These are phyloP conservation scores for Malurus elegans DNA, from an alignment of 2,113 vertebrate genomes.

Conservation along the genomic window DNA sequence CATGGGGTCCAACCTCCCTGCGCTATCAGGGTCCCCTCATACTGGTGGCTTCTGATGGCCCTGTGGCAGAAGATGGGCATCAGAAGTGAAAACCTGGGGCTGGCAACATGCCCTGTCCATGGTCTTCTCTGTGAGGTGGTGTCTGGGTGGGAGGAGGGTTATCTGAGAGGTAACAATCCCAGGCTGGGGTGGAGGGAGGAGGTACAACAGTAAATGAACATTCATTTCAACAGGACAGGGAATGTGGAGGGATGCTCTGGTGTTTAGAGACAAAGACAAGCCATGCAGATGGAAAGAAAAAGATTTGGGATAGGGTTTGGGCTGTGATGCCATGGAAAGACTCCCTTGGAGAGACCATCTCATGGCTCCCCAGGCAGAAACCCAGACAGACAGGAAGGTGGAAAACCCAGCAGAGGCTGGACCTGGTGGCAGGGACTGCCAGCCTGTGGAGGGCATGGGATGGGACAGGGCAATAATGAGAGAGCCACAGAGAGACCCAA, in stretches of 20 bases:
- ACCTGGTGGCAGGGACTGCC: neutral
- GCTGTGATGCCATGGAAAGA: neutral
- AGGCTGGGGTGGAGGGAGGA: rapidly evolving
- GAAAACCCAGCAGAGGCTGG: neutral
- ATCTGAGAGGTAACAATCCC: neutral
- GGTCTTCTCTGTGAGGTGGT: neutral
- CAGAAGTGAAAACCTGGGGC: neutral
- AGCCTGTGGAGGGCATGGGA: neutral
- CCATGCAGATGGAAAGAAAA: neutral
- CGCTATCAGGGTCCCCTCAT: neutral
- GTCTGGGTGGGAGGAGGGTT: neutral
- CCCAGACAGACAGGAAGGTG: neutral
- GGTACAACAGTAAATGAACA: neutral
- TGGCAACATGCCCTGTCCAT: neutral
- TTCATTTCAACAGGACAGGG: neutral
- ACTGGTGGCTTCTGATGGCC: neutral
- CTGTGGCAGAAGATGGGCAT: neutral
- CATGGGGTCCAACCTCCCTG: neutral
- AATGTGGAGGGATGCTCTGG: neutral
- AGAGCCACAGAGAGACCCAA: neutral
- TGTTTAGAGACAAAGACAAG: neutral
- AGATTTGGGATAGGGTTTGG: neutral
- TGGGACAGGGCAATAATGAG: neutral
- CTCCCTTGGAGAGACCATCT: neutral
- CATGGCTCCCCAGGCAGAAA: neutral